A percentile compares a stretch with the other conserved stretches of the same genome.
These are phyloP conservation scores for Alosa alosa DNA, from an alignment of 2,113 vertebrate genomes.

Conservation along the genomic window DNA sequence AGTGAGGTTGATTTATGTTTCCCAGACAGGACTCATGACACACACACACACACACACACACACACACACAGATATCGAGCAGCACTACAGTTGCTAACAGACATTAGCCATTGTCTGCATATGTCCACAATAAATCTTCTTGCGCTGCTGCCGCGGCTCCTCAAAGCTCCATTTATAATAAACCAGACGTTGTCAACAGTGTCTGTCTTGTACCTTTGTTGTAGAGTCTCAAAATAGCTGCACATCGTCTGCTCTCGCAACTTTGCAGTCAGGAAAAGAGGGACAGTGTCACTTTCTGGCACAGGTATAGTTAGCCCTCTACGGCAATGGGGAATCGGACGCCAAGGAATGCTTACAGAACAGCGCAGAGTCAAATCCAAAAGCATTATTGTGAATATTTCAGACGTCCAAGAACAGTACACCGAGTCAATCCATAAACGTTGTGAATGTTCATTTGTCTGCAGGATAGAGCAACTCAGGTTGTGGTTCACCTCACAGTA, in stretches of 20 bases:
- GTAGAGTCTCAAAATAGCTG: neutral
- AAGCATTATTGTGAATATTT: neutral
- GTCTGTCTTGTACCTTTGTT: neutral
- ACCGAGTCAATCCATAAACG: neutral
- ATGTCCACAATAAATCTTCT: neutral
- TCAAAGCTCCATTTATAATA: neutral
- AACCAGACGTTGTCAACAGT: neutral
- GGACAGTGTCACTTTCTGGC: neutral
- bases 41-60: neutral
- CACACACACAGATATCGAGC: neutral
- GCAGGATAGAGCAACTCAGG: neutral
- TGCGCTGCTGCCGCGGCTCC: neutral
- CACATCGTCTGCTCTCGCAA: neutral
- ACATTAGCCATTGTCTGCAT: neutral
- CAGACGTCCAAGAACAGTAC: neutral
- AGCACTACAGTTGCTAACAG: neutral
- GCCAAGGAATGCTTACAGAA: neutral
- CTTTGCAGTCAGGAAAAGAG: neutral
- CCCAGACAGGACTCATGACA: neutral
- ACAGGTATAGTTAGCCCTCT: neutral
- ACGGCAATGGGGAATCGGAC: neutral
- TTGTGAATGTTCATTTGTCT: neutral
- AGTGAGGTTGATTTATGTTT: neutral
- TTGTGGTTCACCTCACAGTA: neutral
- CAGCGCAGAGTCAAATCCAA: neutral